A percentile compares a stretch with the other conserved stretches of the same genome.
Conservation (phyloP, 2,888 invertebrate species). For the Melanotus villosus region DNA sequence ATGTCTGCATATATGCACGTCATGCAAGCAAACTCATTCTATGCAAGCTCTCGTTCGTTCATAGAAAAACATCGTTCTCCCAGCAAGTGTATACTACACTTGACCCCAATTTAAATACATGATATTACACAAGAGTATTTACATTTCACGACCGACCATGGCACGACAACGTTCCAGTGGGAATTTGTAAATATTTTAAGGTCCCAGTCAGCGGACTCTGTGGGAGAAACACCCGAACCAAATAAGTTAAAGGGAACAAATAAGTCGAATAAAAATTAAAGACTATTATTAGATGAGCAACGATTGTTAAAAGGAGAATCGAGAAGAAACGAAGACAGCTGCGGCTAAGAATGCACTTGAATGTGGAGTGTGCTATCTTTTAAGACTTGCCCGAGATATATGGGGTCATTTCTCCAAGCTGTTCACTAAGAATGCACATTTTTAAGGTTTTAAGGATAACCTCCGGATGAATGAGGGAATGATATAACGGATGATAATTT, state of each 20-base stretch:
- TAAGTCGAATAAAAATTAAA: not conserved
- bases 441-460: conserved; percentile 10
- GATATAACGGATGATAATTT: not conserved
- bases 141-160: conserved; percentile 21
- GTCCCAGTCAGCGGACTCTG: not conserved
- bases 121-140: conserved; percentile 30
- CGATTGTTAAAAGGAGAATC: not conserved
- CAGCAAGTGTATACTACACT: conserved; percentile 23
- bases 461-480: not conserved
- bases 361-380: conserved; percentile 28
- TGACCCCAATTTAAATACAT: conserved; percentile 42
- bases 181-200: conserved; percentile 15
- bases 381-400: conserved; percentile 18
- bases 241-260: too few species aligned
- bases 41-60: conserved; percentile 19
- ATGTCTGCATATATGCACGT: too few species aligned
- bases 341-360: conserved; percentile 20
- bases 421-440: conserved; percentile 12
- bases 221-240: not conserved
- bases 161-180: conserved; percentile 4
- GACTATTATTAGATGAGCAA: not conserved
- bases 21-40: not conserved
- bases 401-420: conserved; percentile 22
- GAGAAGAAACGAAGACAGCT: not conserved
- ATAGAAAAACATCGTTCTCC: conserved; percentile 27